Percentiles rank a stretch among this genome's conserved stretches.
Evolutionary conservation across 2,797 vertebrate genomes (phyloP).

Genomic region (Anableps anableps): DNA sequence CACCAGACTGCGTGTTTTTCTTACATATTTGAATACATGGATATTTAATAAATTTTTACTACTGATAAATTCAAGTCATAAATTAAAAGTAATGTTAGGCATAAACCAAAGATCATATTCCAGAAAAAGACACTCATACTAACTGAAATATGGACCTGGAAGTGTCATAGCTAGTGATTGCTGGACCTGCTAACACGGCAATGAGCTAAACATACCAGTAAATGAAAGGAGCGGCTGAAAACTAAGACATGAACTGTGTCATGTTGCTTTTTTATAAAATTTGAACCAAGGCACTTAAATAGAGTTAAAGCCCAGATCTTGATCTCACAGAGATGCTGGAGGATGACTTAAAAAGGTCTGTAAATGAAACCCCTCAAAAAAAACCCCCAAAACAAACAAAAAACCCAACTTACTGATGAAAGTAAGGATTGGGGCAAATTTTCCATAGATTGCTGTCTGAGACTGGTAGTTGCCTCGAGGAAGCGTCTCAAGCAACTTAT

Average conservation of each 20-base stretch:
- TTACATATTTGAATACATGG: not conserved
- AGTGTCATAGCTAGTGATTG: not conserved
- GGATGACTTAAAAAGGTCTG: not conserved
- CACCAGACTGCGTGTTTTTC: not conserved
- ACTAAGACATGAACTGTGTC: not conserved
- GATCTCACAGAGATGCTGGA: not conserved
- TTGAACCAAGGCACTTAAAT: not conserved
- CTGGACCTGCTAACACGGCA: not conserved
- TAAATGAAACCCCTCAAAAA: not conserved
- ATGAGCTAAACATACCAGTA: not conserved
- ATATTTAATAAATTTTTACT: not conserved
- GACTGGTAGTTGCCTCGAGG: not conserved
- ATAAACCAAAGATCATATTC: not conserved
- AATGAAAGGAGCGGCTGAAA: not conserved
- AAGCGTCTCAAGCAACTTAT: not conserved
- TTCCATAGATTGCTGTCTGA: not conserved
- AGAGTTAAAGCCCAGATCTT: not conserved
- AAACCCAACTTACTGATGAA: not conserved
- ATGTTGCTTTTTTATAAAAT: not conserved
- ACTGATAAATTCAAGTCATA: not conserved
- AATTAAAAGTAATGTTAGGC: not conserved
- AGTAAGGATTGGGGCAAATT: not conserved
- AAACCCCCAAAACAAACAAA: not conserved
- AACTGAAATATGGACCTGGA: not conserved
- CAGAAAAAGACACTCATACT: not conserved